Evolutionary conservation across 92 coral and sea anemone species (phyloP).

Genomic region (Epizoanthus rinbou): DNA sequence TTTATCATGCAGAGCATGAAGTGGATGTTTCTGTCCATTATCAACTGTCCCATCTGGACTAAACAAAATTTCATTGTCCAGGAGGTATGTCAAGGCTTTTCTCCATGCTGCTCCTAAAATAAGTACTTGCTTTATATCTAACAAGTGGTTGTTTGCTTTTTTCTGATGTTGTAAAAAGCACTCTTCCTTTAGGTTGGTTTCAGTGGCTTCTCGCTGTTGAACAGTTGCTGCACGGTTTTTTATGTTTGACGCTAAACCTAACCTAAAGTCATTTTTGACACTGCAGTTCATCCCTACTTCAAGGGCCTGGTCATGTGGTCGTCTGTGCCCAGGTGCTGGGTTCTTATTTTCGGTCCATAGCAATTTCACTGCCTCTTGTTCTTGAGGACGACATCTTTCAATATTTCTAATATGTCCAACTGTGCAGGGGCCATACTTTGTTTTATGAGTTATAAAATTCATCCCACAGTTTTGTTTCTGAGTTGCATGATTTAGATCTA

Average conservation of each 20-base stretch:
- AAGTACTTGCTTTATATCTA: no score
- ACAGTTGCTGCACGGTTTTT: slow-evolving; percentile 25
- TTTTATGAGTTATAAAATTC: slow-evolving; percentile 4
- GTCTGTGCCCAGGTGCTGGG: slow-evolving; percentile 5
- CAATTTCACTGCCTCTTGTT: neutral
- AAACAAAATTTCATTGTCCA: no score
- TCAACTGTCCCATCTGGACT: neutral
- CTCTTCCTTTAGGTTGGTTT: slow-evolving; percentile 6
- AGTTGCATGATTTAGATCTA: neutral
- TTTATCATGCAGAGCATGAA: neutral
- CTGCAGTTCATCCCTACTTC: slow-evolving; percentile 30
- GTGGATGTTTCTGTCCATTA: neutral
- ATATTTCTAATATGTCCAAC: neutral
- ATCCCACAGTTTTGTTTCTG: slow-evolving; percentile 17
- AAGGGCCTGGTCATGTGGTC: slow-evolving; percentile 36
- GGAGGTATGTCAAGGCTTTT: slow-evolving; percentile 25
- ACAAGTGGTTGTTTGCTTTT: neutral
- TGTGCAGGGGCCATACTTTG: slow-evolving; percentile 9
- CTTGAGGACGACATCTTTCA: slow-evolving; percentile 16
- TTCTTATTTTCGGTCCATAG: slow-evolving; percentile 31
- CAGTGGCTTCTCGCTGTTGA: slow-evolving; percentile 16
- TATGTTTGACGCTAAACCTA: slow-evolving; percentile 9
- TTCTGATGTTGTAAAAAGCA: neutral
- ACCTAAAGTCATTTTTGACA: slow-evolving; percentile 31
- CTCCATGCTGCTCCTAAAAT: slow-evolving; percentile 39